These are phyloP conservation scores for Bujurquina vittata DNA, from an alignment of 2,113 vertebrate species.

Conservation along the genomic window DNA sequence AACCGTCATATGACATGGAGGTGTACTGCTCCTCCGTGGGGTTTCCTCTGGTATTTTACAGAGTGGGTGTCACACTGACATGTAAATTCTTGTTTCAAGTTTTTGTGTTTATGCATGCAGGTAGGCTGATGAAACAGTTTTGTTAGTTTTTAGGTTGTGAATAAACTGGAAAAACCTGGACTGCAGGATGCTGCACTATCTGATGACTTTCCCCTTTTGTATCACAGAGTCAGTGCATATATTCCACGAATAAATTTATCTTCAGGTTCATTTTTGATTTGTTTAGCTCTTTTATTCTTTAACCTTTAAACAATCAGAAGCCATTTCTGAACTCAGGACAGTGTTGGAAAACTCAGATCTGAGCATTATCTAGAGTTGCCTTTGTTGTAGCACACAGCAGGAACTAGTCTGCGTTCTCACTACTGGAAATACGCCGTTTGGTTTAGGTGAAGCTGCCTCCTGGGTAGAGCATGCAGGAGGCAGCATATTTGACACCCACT, in stretches of 20 bases:
- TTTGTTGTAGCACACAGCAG: background rate
- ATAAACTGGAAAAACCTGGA: background rate
- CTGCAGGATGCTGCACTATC: background rate
- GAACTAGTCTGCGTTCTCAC: background rate
- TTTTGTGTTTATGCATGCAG: constrained; percentile 20
- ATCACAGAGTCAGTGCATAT: background rate
- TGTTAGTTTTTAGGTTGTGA: background rate
- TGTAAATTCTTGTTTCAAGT: constrained; percentile 16
- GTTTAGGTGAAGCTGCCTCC: background rate
- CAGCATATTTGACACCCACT: background rate
- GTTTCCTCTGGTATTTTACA: constrained; percentile 61
- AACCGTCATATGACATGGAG: constrained; percentile 33
- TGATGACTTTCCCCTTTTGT: background rate
- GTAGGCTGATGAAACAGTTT: constrained; percentile 6
- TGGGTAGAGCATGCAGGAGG: background rate
- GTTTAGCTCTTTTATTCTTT: background rate
- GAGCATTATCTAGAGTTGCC: background rate
- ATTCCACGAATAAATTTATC: background rate
- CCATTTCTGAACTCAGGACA: background rate
- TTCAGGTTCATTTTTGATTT: background rate
- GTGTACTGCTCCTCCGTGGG: constrained; percentile 43
- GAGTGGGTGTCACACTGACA: constrained; percentile 36
- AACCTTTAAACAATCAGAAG: background rate
- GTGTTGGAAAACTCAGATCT: background rate
- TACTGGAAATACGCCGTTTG: background rate